phyloP scores from a whole-genome alignment of 2,797 vertebrate species.

The Botia almorhae region DNA sequence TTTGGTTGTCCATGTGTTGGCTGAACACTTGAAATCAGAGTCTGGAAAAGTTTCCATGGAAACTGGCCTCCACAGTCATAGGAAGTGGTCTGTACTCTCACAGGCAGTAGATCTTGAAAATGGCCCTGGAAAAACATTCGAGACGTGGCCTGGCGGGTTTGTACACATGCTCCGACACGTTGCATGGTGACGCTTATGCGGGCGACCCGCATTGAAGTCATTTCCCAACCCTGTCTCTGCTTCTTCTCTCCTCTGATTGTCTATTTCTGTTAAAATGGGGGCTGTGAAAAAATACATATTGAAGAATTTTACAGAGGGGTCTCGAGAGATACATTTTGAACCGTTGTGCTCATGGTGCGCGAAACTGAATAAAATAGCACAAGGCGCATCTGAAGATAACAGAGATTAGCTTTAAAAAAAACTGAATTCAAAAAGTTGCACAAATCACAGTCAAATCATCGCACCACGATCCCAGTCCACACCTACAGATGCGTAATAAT shows the following conservation, averaged over 20 bases:
- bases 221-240: conserved; percentile 76
- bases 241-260: conserved; percentile 65
- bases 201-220: not conserved
- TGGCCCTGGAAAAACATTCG: conserved; percentile 12
- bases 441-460: not conserved
- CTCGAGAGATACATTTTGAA: too few species aligned
- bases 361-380: not conserved
- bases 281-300: not conserved
- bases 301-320: too few species aligned
- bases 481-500: not conserved
- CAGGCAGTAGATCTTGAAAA: conserved; percentile 11
- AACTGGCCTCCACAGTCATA: not conserved
- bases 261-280: not conserved
- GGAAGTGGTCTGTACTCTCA: not conserved
- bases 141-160: not conserved
- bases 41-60: conserved; percentile 34
- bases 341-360: too few species aligned
- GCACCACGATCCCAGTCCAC: not conserved
- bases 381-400: not conserved
- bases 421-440: not conserved
- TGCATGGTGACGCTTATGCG: not conserved
- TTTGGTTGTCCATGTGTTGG: not conserved
- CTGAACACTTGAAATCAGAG: conserved; percentile 11
- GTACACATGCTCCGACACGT: not conserved
- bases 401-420: not conserved